These are phyloP conservation scores for Lepidotrigona ventralis DNA, from an alignment of 1,140 invertebrate genomes.

Conservation along the genomic window DNA sequence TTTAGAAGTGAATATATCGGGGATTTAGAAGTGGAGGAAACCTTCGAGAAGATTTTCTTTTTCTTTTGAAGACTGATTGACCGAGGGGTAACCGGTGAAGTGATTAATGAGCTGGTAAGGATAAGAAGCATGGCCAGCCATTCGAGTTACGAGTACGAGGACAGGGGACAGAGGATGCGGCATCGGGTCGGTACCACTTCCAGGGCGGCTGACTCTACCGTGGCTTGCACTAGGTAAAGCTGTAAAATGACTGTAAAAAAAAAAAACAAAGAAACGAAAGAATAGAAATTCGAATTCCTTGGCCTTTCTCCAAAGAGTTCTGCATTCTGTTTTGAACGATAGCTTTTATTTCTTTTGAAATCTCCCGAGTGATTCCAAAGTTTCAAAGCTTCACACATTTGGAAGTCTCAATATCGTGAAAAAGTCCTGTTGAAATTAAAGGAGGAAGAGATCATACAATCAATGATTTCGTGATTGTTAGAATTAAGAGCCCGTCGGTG, in stretches of 20 bases:
- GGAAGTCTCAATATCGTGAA: background rate
- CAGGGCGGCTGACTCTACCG: slow-evolving; percentile 73
- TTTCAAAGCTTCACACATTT: background rate
- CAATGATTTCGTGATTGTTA: no score
- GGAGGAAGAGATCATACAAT: background rate
- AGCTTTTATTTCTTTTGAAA: background rate
- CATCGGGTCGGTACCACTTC: slow-evolving; percentile 71
- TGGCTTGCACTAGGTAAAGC: slow-evolving; percentile 74
- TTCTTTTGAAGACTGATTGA: background rate
- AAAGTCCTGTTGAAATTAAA: background rate
- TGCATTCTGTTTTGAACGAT: background rate
- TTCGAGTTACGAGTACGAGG: slow-evolving; percentile 75
- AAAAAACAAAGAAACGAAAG: no score
- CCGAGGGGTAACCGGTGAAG: background rate
- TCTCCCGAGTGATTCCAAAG: background rate
- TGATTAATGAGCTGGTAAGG: slow-evolving; percentile 51
- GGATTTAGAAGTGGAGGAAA: background rate
- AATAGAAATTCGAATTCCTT: no score
- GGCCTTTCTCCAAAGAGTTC: background rate
- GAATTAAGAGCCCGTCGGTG: background rate
- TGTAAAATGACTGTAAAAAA: background rate
- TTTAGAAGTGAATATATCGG: background rate
- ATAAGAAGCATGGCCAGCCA: slow-evolving; percentile 70
- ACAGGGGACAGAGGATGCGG: slow-evolving; percentile 73
- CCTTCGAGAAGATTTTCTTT: background rate